phyloP scores from a whole-genome alignment of 2,113 vertebrate genomes.

The Dicerorhinus sumatrensis region DNA sequence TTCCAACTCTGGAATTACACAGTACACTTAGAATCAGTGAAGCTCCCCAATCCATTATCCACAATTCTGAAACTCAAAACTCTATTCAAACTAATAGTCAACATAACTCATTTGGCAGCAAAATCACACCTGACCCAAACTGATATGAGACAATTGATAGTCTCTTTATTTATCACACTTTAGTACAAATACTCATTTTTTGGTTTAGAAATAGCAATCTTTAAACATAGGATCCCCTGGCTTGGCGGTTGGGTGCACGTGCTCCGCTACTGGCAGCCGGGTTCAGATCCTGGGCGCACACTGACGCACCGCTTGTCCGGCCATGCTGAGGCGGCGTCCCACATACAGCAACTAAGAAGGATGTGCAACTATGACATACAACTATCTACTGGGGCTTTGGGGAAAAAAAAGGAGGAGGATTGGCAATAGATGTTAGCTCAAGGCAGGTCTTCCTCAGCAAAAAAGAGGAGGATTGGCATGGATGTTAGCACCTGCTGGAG shows the following conservation, averaged over 20 bases:
- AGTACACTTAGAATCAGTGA: background rate
- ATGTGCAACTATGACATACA: no score
- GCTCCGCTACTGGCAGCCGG: no score
- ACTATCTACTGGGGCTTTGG: no score
- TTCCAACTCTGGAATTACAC: background rate
- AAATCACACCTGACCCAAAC: background rate
- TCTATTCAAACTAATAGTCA: background rate
- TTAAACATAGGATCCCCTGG: background rate
- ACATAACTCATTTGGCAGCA: background rate
- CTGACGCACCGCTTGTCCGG: no score
- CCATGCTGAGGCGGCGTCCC: no score
- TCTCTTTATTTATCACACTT: background rate
- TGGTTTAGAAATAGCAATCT: constrained; percentile 17
- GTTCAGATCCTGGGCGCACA: no score
- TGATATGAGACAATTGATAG: background rate
- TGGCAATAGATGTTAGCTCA: no score
- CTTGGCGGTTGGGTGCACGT: no score
- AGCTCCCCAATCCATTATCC: background rate
- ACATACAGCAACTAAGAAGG: no score
- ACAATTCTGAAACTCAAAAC: background rate
- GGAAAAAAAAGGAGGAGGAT: no score
- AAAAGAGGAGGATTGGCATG: no score
- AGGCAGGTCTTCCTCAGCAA: no score
- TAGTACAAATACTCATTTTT: background rate
- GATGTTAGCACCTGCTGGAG: background rate